Conservation (phyloP, 2,113 vertebrate species). For the Myodes glareolus region DNA sequence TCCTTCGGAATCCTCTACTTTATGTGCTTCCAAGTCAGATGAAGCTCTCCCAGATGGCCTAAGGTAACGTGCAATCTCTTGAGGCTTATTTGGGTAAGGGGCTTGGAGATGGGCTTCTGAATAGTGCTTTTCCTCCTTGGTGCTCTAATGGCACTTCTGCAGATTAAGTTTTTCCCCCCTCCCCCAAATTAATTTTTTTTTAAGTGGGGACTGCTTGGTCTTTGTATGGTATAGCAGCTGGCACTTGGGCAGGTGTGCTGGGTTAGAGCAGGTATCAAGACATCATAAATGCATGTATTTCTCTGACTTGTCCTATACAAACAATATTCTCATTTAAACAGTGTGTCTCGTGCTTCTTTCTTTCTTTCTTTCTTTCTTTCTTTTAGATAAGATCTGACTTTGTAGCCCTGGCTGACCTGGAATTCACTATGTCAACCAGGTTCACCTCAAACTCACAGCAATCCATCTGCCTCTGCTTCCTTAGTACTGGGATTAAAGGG, state of each 20-base stretch:
- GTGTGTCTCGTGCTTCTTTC: neutral
- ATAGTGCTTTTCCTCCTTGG: neutral
- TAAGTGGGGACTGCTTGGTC: neutral
- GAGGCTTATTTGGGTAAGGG: neutral
- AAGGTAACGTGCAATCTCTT: constrained; percentile 66
- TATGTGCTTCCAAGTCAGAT: constrained; percentile 57
- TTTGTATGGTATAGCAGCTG: neutral
- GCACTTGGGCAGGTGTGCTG: neutral
- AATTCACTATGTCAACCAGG: neutral
- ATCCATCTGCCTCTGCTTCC: neutral
- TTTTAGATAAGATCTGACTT: neutral
- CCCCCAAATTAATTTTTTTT: neutral
- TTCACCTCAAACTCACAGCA: neutral
- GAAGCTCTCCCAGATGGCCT: constrained; percentile 65
- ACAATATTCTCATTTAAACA: neutral
- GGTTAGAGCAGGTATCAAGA: neutral
- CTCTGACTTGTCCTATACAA: neutral
- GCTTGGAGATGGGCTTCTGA: neutral
- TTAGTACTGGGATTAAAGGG: neutral
- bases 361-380: neutral
- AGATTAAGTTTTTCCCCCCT: neutral
- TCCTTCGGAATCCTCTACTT: constrained; percentile 56
- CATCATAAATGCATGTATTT: constrained; percentile 23
- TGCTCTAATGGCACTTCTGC: neutral
- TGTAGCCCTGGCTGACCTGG: neutral